Conservation (phyloP, 2,888 invertebrate genomes). For the Bhutanitis thaidina region DNA sequence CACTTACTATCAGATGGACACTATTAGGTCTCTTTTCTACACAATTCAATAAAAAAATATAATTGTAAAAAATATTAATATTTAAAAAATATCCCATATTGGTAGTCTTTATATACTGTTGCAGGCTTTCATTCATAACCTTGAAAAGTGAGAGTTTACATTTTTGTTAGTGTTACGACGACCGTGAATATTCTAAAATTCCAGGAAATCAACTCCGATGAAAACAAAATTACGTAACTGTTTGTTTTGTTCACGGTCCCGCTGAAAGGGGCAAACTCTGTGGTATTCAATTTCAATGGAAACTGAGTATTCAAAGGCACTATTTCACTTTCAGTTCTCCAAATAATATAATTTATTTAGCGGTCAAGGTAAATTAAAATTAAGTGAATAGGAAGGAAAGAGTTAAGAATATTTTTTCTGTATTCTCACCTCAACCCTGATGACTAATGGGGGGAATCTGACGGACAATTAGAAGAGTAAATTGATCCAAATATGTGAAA, state of each 20-base stretch:
- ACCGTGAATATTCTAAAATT: constrained; percentile 12
- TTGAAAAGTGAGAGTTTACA: constrained; percentile 9
- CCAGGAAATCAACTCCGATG: constrained; percentile 1
- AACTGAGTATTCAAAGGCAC: not conserved
- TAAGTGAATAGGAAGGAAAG: not conserved
- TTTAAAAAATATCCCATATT: no score
- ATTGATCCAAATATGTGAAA: no score
- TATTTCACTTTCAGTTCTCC: not conserved
- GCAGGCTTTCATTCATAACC: constrained; percentile 2
- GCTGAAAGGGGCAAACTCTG: not conserved
- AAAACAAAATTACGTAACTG: constrained; percentile 5
- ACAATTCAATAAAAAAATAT: no score
- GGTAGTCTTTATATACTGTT: no score
- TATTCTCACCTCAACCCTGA: no score
- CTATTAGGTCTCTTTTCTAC: no score
- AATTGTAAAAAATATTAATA: no score
- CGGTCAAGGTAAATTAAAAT: constrained; percentile 1
- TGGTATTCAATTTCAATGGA: constrained; percentile 1
- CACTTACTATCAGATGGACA: no score
- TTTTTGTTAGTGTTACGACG: not conserved
- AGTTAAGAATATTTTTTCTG: no score
- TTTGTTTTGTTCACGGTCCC: constrained; percentile 2
- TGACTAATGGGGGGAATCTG: no score
- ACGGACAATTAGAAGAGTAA: no score
- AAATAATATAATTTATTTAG: not conserved